Evolutionary conservation across 2,888 invertebrate genomes (phyloP).

Genomic region (Brachyptera putata): DNA sequence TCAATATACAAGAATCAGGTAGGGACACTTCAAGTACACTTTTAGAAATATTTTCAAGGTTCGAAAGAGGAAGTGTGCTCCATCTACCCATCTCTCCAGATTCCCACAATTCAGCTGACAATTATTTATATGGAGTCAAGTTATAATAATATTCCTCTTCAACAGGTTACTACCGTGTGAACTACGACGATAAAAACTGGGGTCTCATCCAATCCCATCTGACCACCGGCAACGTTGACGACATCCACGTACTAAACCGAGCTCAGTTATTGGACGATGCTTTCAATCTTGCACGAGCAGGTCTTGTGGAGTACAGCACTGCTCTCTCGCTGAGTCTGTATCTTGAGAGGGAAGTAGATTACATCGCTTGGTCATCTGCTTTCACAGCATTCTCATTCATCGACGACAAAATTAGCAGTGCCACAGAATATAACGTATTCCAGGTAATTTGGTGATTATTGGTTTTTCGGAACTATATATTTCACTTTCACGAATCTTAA

Average conservation of each 20-base stretch:
- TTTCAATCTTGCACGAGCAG: conserved; percentile 67
- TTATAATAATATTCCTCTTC: no score
- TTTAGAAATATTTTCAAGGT: no score
- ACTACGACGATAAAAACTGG: conserved; percentile 70
- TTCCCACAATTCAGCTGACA: no score
- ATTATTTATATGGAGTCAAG: no score
- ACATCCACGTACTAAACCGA: conserved; percentile 62
- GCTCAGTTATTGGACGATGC: conserved; percentile 81
- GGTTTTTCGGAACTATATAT: no score
- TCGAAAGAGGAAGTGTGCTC: no score
- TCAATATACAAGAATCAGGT: conserved; percentile 60
- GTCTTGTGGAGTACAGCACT: conserved; percentile 54
- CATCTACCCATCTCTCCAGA: no score
- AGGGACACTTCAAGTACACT: conserved; percentile 37
- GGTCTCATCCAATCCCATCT: conserved; percentile 61
- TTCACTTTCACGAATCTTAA: no score
- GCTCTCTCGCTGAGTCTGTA: conserved; percentile 65
- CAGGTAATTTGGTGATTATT: conserved; percentile 6
- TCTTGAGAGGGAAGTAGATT: conserved; percentile 61
- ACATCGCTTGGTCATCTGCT: conserved; percentile 76
- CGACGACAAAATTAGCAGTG: conserved; percentile 26
- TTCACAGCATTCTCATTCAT: conserved; percentile 47
- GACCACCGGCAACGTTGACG: conserved; percentile 43
- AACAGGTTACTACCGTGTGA: conserved; percentile 64
- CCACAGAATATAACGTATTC: conserved; percentile 2